Evolutionary conservation across 2,113 vertebrate species (phyloP).

Genomic region (Halcyon malimbica): DNA sequence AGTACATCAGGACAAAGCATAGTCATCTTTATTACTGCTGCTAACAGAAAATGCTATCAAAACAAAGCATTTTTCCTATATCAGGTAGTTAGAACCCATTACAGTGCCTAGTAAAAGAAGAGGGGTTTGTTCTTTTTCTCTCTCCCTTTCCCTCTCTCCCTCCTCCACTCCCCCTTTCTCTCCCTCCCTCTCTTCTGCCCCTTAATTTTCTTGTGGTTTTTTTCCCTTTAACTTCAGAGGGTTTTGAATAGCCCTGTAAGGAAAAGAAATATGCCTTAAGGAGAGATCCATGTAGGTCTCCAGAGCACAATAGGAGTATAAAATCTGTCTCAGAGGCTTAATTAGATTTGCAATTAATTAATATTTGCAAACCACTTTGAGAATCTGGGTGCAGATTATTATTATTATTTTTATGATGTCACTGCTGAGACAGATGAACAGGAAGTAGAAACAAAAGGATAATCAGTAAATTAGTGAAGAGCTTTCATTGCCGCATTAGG

Average conservation of each 20-base stretch:
- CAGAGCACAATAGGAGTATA: conserved; percentile 20
- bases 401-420: conserved; percentile 59
- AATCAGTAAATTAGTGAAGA: neutral
- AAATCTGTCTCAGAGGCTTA: conserved; percentile 62
- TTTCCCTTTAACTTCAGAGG: neutral
- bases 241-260: neutral
- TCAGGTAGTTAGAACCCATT: neutral
- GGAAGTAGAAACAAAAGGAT: conserved; percentile 52
- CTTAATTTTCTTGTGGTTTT: neutral
- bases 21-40: neutral
- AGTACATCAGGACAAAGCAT: neutral
- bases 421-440: neutral
- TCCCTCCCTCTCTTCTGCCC: neutral
- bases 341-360: conserved; percentile 61
- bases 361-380: conserved; percentile 62
- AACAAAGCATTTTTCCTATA: neutral
- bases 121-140: neutral
- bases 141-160: neutral
- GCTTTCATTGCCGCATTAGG: neutral
- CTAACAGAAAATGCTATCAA: neutral
- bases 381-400: conserved; percentile 46
- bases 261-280: neutral
- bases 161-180: neutral
- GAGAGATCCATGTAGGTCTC: conserved; percentile 9
- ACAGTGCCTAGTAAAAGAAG: neutral